These are phyloP conservation scores for Drosophila sordidapex DNA, from an alignment of 2,888 invertebrate species.

Conservation along the genomic window DNA sequence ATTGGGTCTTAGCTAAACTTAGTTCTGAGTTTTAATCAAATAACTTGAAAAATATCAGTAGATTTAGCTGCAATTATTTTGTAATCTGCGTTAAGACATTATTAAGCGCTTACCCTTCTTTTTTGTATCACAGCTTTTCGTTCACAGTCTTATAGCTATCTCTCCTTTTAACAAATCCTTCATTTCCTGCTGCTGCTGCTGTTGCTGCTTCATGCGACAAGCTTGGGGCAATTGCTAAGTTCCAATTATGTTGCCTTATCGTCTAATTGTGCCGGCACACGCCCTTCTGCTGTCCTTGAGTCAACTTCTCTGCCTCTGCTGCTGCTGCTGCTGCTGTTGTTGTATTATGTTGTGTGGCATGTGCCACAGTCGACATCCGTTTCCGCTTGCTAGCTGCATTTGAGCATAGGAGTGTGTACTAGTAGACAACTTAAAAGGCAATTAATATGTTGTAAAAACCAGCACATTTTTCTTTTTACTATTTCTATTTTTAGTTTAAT, in stretches of 20 bases:
- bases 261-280: constrained; percentile 66
- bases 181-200: constrained; percentile 51
- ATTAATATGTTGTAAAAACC: constrained; percentile 40
- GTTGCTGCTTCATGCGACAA: neutral
- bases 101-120: constrained; percentile 7
- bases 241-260: constrained; percentile 64
- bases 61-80: neutral
- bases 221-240: constrained; percentile 28
- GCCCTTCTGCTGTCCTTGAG: constrained; percentile 46
- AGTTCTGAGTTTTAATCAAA: neutral
- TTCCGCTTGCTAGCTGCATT: constrained; percentile 57
- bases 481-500: constrained; percentile 36
- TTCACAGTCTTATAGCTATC: neutral
- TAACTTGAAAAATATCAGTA: neutral
- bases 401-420: constrained; percentile 13
- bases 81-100: neutral
- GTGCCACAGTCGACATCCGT: constrained; percentile 63
- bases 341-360: constrained; percentile 30
- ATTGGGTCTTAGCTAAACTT: neutral
- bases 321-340: neutral
- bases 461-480: constrained; percentile 2
- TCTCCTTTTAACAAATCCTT: constrained; percentile 40
- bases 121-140: constrained; percentile 2
- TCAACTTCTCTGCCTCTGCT: neutral
- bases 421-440: constrained; percentile 52